These are phyloP conservation scores for Lucinisca nassula DNA, from an alignment of 2,888 invertebrate species.

Conservation along the genomic window DNA sequence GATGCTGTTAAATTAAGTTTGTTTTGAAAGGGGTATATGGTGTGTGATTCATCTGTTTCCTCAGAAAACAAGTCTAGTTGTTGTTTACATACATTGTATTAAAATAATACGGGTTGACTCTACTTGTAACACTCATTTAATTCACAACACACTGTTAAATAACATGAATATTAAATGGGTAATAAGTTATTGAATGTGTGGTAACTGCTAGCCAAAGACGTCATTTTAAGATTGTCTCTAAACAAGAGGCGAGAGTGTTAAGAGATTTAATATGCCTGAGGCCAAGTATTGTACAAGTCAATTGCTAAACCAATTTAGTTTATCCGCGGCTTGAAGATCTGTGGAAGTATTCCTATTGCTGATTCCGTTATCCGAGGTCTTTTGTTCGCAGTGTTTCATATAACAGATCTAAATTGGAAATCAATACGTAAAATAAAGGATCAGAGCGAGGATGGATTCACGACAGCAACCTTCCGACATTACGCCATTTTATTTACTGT, in stretches of 20 bases:
- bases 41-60: no score
- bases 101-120: not conserved
- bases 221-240: not conserved
- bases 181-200: not conserved
- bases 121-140: no score
- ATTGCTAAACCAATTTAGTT: constrained; percentile 13
- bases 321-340: not conserved
- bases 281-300: constrained; percentile 6
- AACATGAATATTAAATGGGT: not conserved
- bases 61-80: no score
- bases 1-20: no score
- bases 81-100: no score
- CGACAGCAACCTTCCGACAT: constrained; percentile 53
- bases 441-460: constrained; percentile 45
- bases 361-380: constrained; percentile 34
- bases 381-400: constrained; percentile 61
- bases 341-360: constrained; percentile 8
- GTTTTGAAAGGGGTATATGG: no score
- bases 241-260: not conserved
- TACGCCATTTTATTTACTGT: constrained; percentile 56
- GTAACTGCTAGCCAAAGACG: not conserved
- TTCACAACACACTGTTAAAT: no score
- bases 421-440: constrained; percentile 63
- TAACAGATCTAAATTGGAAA: constrained; percentile 70
- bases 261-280: not conserved